Percentiles rank a stretch among this genome's conserved stretches.
These are phyloP conservation scores for Hyles vespertilio DNA, from an alignment of 1,140 invertebrate genomes.

Conservation along the genomic window DNA sequence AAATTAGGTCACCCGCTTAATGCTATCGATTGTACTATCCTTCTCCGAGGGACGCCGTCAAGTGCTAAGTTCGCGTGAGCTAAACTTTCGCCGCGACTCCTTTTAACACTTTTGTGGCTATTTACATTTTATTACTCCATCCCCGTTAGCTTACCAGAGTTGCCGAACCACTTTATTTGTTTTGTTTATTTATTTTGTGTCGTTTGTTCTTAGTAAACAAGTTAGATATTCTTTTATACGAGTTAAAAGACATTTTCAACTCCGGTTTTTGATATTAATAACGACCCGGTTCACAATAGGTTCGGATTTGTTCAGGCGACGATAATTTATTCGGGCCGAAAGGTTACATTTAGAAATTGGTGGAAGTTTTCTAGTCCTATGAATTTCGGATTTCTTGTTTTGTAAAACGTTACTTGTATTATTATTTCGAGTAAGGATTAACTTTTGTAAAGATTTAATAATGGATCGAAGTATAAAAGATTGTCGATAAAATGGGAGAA, in stretches of 20 bases:
- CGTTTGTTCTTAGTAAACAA: slow-evolving; percentile 27
- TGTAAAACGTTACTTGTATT: no score
- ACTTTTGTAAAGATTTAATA: no score
- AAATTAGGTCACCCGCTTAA: neutral
- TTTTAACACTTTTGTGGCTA: slow-evolving; percentile 54
- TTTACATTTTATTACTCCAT: slow-evolving; percentile 53
- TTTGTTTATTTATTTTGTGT: slow-evolving; percentile 33
- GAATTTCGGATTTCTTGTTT: no score
- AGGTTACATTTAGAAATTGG: no score
- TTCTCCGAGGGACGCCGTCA: slow-evolving; percentile 31
- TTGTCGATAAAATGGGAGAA: no score
- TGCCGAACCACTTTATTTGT: slow-evolving; percentile 44
- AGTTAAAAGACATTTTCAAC: slow-evolving; percentile 3
- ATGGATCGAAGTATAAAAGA: no score
- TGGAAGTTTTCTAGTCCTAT: no score
- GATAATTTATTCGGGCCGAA: neutral
- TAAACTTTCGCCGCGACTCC: slow-evolving; percentile 48
- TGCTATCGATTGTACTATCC: slow-evolving; percentile 13
- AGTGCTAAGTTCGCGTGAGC: slow-evolving; percentile 53
- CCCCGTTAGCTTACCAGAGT: slow-evolving; percentile 23
- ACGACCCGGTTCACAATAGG: slow-evolving; percentile 2
- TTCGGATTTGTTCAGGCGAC: neutral
- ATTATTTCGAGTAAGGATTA: no score
- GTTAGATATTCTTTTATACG: slow-evolving; percentile 12
- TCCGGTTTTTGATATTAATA: slow-evolving; percentile 4